Evolutionary conservation across 2,888 invertebrate genomes (phyloP).

Genomic region (Fragum whitleyi): DNA sequence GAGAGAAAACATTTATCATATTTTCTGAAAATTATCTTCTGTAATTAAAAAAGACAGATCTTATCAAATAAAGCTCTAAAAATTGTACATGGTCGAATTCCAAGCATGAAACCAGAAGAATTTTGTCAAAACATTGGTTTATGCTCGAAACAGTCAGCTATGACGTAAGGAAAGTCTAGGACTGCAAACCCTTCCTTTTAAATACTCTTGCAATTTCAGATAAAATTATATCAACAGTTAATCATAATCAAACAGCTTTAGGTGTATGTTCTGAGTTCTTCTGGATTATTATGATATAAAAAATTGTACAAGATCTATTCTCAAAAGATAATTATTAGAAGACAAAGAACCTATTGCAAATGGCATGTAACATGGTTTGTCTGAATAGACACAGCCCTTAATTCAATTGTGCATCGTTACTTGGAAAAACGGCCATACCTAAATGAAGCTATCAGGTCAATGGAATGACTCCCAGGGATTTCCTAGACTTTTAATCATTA

Average conservation of each 20-base stretch:
- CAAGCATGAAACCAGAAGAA: background rate
- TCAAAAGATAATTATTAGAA: slow-evolving; percentile 39
- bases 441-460: slow-evolving; percentile 34
- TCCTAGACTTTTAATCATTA: slow-evolving; percentile 7
- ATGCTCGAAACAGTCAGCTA: background rate
- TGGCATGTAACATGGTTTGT: slow-evolving; percentile 36
- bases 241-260: slow-evolving; percentile 18
- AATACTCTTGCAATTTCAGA: slow-evolving; percentile 38
- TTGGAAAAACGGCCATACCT: slow-evolving; percentile 50
- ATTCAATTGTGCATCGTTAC: slow-evolving; percentile 37
- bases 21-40: too few species aligned
- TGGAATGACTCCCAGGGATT: background rate
- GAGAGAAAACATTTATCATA: too few species aligned
- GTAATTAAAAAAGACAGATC: slow-evolving; percentile 22
- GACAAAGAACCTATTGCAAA: slow-evolving; percentile 21
- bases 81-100: background rate
- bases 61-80: slow-evolving; percentile 15
- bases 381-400: slow-evolving; percentile 32
- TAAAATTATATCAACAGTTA: slow-evolving; percentile 28
- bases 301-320: slow-evolving; percentile 58
- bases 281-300: slow-evolving; percentile 41
- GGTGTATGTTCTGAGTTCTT: slow-evolving; percentile 1
- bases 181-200: slow-evolving; percentile 36
- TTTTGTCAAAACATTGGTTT: background rate
- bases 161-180: background rate